Conservation (phyloP, 1,140 invertebrate species). For the Scaptomyza graminum region DNA sequence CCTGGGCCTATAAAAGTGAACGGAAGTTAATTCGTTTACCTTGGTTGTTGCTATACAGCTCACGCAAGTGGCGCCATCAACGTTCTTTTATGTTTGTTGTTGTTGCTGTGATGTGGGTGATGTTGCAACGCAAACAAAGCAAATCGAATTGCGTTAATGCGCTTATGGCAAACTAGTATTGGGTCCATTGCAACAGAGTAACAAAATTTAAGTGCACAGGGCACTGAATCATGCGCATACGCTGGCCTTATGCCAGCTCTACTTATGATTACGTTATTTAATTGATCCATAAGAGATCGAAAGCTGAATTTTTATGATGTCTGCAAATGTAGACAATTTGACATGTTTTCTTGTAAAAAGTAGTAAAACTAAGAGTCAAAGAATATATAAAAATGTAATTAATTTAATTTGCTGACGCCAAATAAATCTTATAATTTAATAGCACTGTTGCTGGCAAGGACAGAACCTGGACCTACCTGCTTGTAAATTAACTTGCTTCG, state of each 20-base stretch:
- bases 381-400: too few relatives aligned
- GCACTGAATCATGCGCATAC: neutral
- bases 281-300: too few relatives aligned
- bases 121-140: conserved; percentile 46
- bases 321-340: too few relatives aligned
- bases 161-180: conserved; percentile 68
- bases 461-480: conserved; percentile 6
- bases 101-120: conserved; percentile 21
- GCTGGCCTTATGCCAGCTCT: too few relatives aligned
- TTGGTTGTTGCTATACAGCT: conserved; percentile 41
- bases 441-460: conserved; percentile 20
- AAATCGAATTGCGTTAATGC: conserved; percentile 81
- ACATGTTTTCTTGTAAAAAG: too few relatives aligned
- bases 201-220: conserved; percentile 68
- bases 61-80: conserved; percentile 58
- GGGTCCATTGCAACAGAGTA: conserved; percentile 50
- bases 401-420: conserved; percentile 67
- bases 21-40: conserved; percentile 81
- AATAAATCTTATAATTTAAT: conserved; percentile 77
- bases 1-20: conserved; percentile 71
- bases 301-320: too few relatives aligned
- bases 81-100: conserved; percentile 42
- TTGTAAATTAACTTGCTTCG: conserved; percentile 25
- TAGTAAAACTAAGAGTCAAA: too few relatives aligned
- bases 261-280: too few relatives aligned